These are phyloP conservation scores for Drosophila orena DNA, from an alignment of 1,140 invertebrate species.

Conservation along the genomic window DNA sequence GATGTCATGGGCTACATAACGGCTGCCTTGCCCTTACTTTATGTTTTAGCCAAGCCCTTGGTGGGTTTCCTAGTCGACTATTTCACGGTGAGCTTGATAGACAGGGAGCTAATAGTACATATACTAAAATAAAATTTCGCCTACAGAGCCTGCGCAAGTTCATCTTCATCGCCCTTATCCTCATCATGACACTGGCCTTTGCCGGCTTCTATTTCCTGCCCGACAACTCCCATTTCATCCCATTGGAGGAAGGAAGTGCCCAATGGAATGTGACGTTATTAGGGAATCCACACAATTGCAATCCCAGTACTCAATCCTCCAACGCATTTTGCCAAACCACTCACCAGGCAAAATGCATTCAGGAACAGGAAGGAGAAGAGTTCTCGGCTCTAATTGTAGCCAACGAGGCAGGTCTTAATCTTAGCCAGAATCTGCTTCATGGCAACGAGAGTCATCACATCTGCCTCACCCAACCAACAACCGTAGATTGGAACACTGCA, in stretches of 20 bases:
- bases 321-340: conserved; percentile 33
- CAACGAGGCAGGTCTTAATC: conserved; percentile 15
- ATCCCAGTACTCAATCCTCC: conserved; percentile 17
- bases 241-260: conserved; percentile 42
- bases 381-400: conserved; percentile 37
- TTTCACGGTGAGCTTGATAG: conserved; percentile 82
- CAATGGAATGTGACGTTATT: conserved; percentile 36
- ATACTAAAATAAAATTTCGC: background rate
- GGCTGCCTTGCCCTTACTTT: conserved; percentile 89
- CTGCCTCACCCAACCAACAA: conserved; percentile 12
- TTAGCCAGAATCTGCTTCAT: conserved; percentile 45
- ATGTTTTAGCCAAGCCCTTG: conserved; percentile 89
- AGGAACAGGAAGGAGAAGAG: background rate
- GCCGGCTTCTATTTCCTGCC: conserved; percentile 89
- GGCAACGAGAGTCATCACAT: conserved; percentile 51
- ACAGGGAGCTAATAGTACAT: fast-evolving
- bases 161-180: conserved; percentile 89
- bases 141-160: conserved; percentile 88
- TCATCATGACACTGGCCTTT: conserved; percentile 87
- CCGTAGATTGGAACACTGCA: conserved; percentile 24
- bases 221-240: conserved; percentile 36
- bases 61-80: conserved; percentile 90
- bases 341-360: conserved; percentile 36
- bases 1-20: conserved; percentile 90
- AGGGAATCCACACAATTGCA: conserved; percentile 22